phyloP scores from a whole-genome alignment of 1,140 invertebrate species.

The Cydia amplana region DNA sequence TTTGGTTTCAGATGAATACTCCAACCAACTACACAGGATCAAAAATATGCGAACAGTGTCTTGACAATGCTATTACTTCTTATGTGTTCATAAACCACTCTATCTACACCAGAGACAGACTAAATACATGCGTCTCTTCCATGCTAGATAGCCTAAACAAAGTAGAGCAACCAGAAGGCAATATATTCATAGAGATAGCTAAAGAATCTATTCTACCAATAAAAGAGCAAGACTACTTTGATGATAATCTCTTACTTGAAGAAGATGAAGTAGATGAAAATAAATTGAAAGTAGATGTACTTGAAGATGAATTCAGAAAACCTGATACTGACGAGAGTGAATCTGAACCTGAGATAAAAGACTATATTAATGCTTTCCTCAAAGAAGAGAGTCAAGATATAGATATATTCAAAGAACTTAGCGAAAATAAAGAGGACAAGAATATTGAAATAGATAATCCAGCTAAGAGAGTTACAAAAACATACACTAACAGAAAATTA shows the following conservation, averaged over 20 bases:
- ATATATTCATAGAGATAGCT: conserved; percentile 64
- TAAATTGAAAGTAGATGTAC: conserved; percentile 56
- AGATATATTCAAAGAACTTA: conserved; percentile 22
- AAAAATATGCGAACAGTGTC: conserved; percentile 69
- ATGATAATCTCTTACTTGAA: conserved; percentile 42
- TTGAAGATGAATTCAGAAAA: conserved; percentile 73
- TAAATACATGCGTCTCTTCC: conserved; percentile 54
- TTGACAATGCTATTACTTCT: conserved; percentile 58
- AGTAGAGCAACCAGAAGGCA: conserved; percentile 45
- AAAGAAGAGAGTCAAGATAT: conserved; percentile 30
- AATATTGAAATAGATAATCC: conserved; percentile 26
- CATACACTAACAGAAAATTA: conserved; percentile 51
- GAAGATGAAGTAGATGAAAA: conserved; percentile 51
- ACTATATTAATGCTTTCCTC: conserved; percentile 1
- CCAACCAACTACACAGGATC: conserved; percentile 57
- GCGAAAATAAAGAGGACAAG: not conserved
- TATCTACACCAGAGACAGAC: conserved; percentile 53
- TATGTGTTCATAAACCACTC: conserved; percentile 63
- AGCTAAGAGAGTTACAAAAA: conserved; percentile 50
- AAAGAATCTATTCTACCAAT: conserved; percentile 54
- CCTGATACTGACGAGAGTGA: conserved; percentile 48
- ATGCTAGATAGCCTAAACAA: conserved; percentile 55
- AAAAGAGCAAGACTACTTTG: conserved; percentile 37
- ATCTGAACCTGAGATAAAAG: conserved; percentile 18
- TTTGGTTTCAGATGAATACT: conserved; percentile 69